Evolutionary conservation across 2,113 vertebrate genomes (phyloP), one percentile per base, ranked within the genome.

Genomic region (Pseudopodoces humilis): DNA sequence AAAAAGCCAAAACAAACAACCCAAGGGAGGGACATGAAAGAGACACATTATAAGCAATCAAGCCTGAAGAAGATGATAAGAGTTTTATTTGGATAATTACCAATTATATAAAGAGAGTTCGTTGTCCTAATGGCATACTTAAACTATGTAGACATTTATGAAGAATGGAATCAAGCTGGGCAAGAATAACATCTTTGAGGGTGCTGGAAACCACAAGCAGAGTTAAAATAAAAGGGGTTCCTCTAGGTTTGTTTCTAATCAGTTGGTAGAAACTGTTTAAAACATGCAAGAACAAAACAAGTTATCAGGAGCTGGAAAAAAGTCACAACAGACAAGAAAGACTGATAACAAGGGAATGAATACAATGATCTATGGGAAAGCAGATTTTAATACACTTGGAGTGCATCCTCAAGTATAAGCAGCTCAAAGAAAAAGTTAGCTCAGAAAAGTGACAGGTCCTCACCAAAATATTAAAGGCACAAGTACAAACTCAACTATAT

Each of bases 381-480:
- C 11, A 70, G 55, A 53, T 78, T 91, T 91, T 67, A 70, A 55
- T 43, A 30, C 9, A 83, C 11, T 69, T 65, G 31, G 37, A 76
- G 33, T 60, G 17, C 35, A 79, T 53, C 87, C 46, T 86, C 76
- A 86, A 83, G 25, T 60, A 20, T 20, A 92, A 76, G 31, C 10
- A 17, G 49, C 52, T 56, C 13, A 78, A 58, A 35, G 7, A 17
- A 91, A 90, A 95, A 84, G 28, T 41, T 81, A 90, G 47, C 71
- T 88, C 64, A 91, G n/a, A 46, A n/a, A 94, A 91, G 52, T 55
- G 39, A 74, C 50, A 92, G 25, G 43, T 84, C 55, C 68, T 88
- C 68, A 86, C n/a, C 74, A 72, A 96, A 92, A 91, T 63, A 63
- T 74, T 81, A 92, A 92, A 75, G 72, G 47, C 56, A 74, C 6